Evolutionary conservation across 2,113 vertebrate species (phyloP).

Genomic region (Leiothrix lutea): DNA sequence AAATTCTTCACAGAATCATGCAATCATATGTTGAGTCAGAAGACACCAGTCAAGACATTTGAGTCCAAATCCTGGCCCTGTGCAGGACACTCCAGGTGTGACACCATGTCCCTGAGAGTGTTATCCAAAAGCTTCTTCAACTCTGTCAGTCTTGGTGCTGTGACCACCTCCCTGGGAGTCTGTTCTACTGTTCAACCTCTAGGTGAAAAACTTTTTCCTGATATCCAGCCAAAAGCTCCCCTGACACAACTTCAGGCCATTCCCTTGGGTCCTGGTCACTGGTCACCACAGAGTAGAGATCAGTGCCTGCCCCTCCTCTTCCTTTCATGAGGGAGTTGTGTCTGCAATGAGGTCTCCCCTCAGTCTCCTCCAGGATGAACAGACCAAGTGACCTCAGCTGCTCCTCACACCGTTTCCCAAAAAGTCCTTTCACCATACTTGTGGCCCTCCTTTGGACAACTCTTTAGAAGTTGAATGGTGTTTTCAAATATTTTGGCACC

Average conservation of each 20-base stretch:
- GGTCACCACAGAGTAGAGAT: background rate
- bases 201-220: rapidly evolving
- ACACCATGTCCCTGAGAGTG: background rate
- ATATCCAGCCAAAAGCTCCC: background rate
- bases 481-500: background rate
- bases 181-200: background rate
- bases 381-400: background rate
- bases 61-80: background rate
- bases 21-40: background rate
- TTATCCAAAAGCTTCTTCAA: background rate
- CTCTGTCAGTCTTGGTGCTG: background rate
- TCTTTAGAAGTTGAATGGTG: background rate
- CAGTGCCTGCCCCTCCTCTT: background rate
- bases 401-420: rapidly evolving
- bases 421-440: background rate
- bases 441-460: background rate
- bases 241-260: rapidly evolving
- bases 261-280: rapidly evolving
- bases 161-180: background rate
- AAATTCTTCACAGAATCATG: background rate
- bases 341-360: rapidly evolving
- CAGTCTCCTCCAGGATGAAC: background rate
- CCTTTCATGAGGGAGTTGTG: rapidly evolving
- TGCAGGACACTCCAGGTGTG: too few relatives aligned
- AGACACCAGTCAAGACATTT: background rate